Percentiles rank a stretch among this genome's conserved stretches.
Evolutionary conservation across 2,888 invertebrate species (phyloP).

Genomic region (Adela reaumurella): DNA sequence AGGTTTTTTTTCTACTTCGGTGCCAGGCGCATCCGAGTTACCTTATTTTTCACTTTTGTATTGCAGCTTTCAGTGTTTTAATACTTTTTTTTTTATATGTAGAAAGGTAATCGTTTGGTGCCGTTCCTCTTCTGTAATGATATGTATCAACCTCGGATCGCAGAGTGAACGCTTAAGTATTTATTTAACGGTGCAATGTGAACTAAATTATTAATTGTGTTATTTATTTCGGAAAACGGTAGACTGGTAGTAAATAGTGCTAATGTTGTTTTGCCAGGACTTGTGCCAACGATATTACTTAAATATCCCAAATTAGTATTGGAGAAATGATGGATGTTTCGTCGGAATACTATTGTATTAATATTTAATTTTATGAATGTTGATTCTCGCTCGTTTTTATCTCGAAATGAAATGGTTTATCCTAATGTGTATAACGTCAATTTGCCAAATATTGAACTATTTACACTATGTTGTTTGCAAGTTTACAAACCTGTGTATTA

Average conservation of each 20-base stretch:
- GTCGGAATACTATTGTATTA: neutral
- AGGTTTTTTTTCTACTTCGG: too few species aligned
- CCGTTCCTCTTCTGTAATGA: too few species aligned
- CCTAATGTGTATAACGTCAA: neutral
- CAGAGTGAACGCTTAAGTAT: too few species aligned
- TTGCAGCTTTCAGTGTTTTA: too few species aligned
- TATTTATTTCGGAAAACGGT: neutral
- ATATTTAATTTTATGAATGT: slow-evolving; percentile 1
- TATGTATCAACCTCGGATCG: too few species aligned
- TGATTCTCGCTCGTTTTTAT: neutral
- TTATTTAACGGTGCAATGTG: too few species aligned
- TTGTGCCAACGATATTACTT: neutral
- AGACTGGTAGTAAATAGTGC: neutral
- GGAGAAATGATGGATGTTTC: neutral
- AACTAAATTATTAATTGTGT: neutral
- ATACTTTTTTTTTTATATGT: too few species aligned
- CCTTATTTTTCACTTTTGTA: too few species aligned
- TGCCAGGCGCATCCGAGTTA: too few species aligned
- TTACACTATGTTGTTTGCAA: neutral
- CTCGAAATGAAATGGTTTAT: neutral
- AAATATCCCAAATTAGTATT: neutral
- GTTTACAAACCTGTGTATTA: slow-evolving; percentile 1
- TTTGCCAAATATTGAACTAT: slow-evolving; percentile 1
- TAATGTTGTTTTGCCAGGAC: neutral
- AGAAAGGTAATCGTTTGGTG: too few species aligned